Conservation (phyloP, 2,888 invertebrate genomes). For the Pristionchus mayeri region DNA sequence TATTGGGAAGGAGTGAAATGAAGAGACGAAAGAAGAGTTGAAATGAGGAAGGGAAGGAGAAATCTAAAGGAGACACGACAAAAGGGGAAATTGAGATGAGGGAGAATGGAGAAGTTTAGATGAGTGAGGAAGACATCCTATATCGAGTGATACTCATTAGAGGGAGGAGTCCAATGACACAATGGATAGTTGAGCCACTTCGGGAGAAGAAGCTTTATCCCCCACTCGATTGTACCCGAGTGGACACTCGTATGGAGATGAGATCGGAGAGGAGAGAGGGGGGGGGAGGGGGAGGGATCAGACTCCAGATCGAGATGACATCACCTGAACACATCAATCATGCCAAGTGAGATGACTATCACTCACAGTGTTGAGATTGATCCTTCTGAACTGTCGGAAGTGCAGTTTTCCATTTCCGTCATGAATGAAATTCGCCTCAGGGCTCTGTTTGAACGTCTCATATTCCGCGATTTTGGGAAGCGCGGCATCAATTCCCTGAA, state of each 20-base stretch:
- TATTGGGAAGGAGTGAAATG: slow-evolving; percentile 21
- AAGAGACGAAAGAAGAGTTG: slow-evolving; percentile 15
- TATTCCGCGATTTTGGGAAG: slow-evolving; percentile 49
- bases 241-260: background rate
- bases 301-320: background rate
- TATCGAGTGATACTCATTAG: slow-evolving; percentile 1
- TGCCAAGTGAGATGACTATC: background rate
- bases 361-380: slow-evolving; percentile 42
- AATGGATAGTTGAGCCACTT: slow-evolving; percentile 12
- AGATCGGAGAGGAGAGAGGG: background rate
- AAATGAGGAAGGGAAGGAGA: slow-evolving; percentile 29
- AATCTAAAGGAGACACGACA: background rate
- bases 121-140: background rate
- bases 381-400: slow-evolving; percentile 42
- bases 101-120: background rate
- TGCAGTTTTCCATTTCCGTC: slow-evolving; percentile 43
- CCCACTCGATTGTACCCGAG: background rate
- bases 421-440: slow-evolving; percentile 44
- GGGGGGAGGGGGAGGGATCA: background rate
- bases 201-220: background rate
- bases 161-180: slow-evolving; percentile 25
- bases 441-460: slow-evolving; percentile 49
- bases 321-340: background rate
- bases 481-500: slow-evolving; percentile 41
- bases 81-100: slow-evolving; percentile 38